Percentiles rank a stretch among this genome's conserved stretches.
phyloP scores from a whole-genome alignment of 2,888 invertebrate species.

The Congeria kusceri region DNA sequence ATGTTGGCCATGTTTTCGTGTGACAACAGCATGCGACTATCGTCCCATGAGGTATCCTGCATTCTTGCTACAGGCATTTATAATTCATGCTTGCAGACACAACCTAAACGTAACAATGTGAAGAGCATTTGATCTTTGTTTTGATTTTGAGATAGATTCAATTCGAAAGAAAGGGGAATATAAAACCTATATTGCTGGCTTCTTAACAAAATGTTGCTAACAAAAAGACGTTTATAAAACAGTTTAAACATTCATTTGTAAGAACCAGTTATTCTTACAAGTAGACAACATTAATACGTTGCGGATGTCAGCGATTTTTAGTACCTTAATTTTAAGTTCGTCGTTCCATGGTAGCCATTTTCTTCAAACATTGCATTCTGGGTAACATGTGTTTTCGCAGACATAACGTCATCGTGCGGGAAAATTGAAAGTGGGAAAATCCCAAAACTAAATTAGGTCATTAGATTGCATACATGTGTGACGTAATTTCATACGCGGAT shows the following conservation, averaged over 20 bases:
- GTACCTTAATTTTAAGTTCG: constrained; percentile 64
- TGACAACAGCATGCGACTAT: constrained; percentile 77
- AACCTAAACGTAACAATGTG: constrained; percentile 45
- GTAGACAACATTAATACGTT: constrained; percentile 57
- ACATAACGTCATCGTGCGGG: constrained; percentile 76
- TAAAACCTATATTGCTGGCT: constrained; percentile 35
- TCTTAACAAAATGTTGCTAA: too few species aligned
- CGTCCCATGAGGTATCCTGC: constrained; percentile 84
- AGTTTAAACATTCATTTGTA: constrained; percentile 20
- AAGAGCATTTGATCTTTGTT: constrained; percentile 16
- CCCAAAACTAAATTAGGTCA: constrained; percentile 48
- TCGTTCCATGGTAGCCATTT: constrained; percentile 77
- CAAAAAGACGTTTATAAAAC: too few species aligned
- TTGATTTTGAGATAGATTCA: background rate
- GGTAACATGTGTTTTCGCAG: constrained; percentile 68
- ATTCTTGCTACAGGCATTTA: constrained; percentile 83
- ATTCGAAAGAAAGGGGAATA: background rate
- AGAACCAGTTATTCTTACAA: background rate
- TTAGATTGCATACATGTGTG: too few species aligned
- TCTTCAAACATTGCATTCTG: constrained; percentile 74
- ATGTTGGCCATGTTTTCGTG: constrained; percentile 78
- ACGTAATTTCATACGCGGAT: too few species aligned
- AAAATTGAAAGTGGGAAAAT: constrained; percentile 54
- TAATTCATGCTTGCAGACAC: constrained; percentile 72
- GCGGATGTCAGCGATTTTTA: constrained; percentile 78